These are phyloP conservation scores for Sericinus montela DNA, from an alignment of 2,888 invertebrate species.

Conservation along the genomic window DNA sequence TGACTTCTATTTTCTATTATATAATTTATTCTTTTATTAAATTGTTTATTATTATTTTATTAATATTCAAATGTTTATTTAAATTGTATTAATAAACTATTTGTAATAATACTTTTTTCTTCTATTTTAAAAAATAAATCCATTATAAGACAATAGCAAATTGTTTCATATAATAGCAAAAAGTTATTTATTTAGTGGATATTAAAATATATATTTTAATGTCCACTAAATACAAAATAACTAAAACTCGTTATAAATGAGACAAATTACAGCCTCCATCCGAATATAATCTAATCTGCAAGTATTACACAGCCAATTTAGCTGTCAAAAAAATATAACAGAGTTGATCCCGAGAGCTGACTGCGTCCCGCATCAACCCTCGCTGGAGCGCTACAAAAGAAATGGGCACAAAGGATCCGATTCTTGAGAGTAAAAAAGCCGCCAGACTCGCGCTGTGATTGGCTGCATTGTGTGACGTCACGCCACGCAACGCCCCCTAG, in stretches of 20 bases:
- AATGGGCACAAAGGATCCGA: slow-evolving; percentile 37
- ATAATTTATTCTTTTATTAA: no score
- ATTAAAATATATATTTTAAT: no score
- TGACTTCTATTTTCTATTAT: no score
- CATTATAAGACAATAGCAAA: no score
- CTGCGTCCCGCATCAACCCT: slow-evolving; percentile 20
- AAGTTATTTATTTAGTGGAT: no score
- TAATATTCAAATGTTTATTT: no score
- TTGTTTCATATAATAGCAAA: no score
- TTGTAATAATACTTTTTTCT: no score
- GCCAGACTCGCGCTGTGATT: slow-evolving; percentile 45
- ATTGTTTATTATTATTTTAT: no score
- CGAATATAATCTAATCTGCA: slow-evolving; percentile 10
- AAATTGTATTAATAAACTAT: no score
- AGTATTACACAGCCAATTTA: slow-evolving; percentile 22
- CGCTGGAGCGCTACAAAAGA: slow-evolving; percentile 46
- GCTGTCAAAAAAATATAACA: slow-evolving; percentile 21
- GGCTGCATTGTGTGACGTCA: slow-evolving; percentile 68
- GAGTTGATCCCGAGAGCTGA: slow-evolving; percentile 1
- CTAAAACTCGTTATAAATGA: neutral
- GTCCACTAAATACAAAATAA: no score
- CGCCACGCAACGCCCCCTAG: slow-evolving; percentile 65
- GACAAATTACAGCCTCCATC: neutral
- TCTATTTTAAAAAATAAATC: no score
- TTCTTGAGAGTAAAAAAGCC: slow-evolving; percentile 41